Base-by-base conservation (phyloP, 2,797 vertebrate species). In the Euthynnus affinis region DNA sequence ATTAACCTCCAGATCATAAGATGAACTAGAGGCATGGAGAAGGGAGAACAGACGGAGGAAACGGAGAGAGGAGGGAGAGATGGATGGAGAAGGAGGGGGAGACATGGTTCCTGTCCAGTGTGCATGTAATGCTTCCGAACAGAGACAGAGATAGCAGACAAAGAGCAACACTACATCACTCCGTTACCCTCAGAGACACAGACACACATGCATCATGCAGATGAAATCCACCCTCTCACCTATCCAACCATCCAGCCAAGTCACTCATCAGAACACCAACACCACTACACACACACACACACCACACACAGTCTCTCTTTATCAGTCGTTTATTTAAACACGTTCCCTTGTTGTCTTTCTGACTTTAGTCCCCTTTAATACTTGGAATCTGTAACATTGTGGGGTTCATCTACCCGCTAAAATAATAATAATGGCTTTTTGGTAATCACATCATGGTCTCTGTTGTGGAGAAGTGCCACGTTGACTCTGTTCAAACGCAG, bases 121-220 rank as follows among this genome's bases (percentile, higher is more conserved):
- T 77, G 83, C 79, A 74, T 74, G 80, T 85, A 81, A 91, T 85
- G 67, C 56, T 65, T 73, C 53, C 68, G 79, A 71, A 88, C 64
- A 75, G 48, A 78, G 78, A 82, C 52, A 34, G 65, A 68, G 63
- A 72, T 18, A 49, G 51, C 66, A 76, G 75, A 75, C 62, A 65
- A 81, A 84, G 59, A 68, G 61, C 58, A 69, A 70, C 80, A 13
- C 69, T 49, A 65, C 81, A 70, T 81, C 77, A 56, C 71, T 74
- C 60, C 15, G 68, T 80, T 82, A 48, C 76, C 60, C 83, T 69
- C 62, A 20, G 42, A 81, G 22, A 56, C 74, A 78, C 37, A 67
- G 48, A 49, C 56, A 72, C 64, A 65, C 53, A 80, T 48, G 69
- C 2, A 69, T 27, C 63, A 34, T 57, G 55, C 59, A 75, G 63